Percentiles rank a stretch among this genome's conserved stretches.
Conservation (phyloP, 2,888 invertebrate species). For the Camponotus fellah region DNA sequence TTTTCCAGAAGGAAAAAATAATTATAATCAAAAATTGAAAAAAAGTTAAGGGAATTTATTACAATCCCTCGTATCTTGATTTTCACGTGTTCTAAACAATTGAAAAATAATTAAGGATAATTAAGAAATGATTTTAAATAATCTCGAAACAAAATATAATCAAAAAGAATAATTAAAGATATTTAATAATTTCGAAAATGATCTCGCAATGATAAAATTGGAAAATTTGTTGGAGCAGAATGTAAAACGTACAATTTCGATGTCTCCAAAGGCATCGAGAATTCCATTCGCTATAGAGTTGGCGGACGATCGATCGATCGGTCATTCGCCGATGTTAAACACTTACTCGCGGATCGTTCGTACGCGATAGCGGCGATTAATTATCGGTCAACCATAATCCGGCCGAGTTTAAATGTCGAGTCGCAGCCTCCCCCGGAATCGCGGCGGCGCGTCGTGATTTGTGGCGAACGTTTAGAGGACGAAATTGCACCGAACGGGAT, state of each 20-base stretch:
- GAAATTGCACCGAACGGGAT: conserved; percentile 81
- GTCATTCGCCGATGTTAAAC: conserved; percentile 59
- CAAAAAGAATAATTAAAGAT: not conserved
- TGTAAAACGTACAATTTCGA: not conserved
- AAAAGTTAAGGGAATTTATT: not conserved
- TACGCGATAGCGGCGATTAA: conserved; percentile 72
- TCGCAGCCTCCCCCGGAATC: conserved; percentile 70
- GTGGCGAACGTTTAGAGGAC: conserved; percentile 83
- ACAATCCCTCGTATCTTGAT: not conserved
- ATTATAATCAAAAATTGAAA: not conserved
- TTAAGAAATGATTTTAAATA: not conserved
- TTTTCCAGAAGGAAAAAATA: not conserved
- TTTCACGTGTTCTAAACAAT: not conserved
- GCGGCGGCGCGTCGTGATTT: conserved; percentile 79
- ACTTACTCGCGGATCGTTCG: conserved; percentile 64
- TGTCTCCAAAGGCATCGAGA: not conserved
- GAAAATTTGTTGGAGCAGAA: too few relatives aligned
- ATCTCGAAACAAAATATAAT: not conserved
- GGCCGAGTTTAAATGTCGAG: conserved; percentile 77
- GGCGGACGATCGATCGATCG: conserved; percentile 29
- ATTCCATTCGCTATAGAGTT: conserved; percentile 8
- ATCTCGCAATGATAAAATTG: not conserved
- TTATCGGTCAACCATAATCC: conserved; percentile 77
- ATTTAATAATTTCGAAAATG: not conserved
- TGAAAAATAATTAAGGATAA: not conserved